Evolutionary conservation across 2,113 vertebrate genomes (phyloP).

Genomic region (Anolis carolinensis): DNA sequence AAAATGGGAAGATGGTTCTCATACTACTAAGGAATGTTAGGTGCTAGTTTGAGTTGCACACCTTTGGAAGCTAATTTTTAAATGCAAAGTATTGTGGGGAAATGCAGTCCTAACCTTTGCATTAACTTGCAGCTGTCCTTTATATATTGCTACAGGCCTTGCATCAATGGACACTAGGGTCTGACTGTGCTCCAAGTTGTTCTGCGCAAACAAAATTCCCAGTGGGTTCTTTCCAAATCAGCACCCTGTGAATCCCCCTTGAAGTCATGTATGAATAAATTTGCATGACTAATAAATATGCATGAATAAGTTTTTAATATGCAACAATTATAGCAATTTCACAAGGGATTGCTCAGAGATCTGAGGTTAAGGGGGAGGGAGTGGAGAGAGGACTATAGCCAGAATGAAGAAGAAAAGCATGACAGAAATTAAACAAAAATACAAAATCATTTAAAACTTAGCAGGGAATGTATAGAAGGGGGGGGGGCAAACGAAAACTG

Average conservation of each 20-base stretch:
- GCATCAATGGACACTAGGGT: background rate
- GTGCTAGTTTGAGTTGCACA: background rate
- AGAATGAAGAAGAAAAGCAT: background rate
- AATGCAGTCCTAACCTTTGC: background rate
- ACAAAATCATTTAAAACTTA: constrained; percentile 55
- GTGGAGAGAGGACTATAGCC: fast-evolving
- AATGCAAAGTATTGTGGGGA: background rate
- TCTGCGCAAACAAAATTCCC: background rate
- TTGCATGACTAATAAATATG: constrained; percentile 3
- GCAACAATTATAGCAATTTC: constrained; percentile 28
- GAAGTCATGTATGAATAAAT: constrained; percentile 4
- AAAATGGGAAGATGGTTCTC: constrained; percentile 19
- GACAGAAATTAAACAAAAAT: constrained; percentile 50
- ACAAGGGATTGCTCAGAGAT: constrained; percentile 29
- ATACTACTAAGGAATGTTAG: background rate
- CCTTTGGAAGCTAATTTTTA: background rate
- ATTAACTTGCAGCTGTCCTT: background rate
- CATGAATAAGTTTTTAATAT: background rate
- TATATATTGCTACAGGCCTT: background rate
- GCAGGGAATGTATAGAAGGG: constrained; percentile 47
- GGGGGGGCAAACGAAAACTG: background rate
- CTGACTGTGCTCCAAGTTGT: background rate
- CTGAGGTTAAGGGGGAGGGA: background rate
- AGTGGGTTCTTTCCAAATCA: background rate
- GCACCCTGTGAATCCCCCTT: background rate